Base-by-base conservation (phyloP, 2,888 invertebrate genomes). In the Lepidochrysops patricia region DNA sequence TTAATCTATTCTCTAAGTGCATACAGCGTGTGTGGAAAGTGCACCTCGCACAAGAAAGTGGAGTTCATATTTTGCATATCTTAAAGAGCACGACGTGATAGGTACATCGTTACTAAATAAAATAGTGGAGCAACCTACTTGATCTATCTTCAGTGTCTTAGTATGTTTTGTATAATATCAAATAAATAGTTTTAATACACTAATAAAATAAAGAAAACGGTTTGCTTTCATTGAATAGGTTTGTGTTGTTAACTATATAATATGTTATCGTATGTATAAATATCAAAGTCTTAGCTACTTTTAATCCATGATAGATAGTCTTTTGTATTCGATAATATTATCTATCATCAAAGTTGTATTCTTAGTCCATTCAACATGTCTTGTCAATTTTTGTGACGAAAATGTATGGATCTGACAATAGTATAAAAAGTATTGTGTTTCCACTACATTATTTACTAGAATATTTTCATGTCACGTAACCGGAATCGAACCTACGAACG, bases 381-480 rank as follows among this genome's bases (percentile, higher is more conserved):
- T n/a, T n/a, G 32, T 32, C 7, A 2, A 32, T 12, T 32, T 32
- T 32, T 32, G 7, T 7, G 7, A 32, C 32, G 32, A 35, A 19
- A 19, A 37, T 6, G 7, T 7, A 19, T 2, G 37, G 15, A 19
- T 37, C 7, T 37, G 7, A 15, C 37, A 19, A 37, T 27, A 27
- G n/a, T 6, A 26, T 13, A 27, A 52, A 52, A 9, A 12, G n/a
- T 7, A 26, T 6, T 27, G 5, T 52, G 3, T 29, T 29, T 52
- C 52, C 4, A 27, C 52, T 52, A 52, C 52, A 27, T 52, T 60
- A 27, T 32, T 37, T 58, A 43, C 5, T 4, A 56, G 25, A 6
- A n/a, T 13, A 37, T 37, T 34, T 27, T 49, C 49, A 13, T 58
- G 34, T 29, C 35, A 37, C 61, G 61, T 52, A 25, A 57, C 50